phyloP scores from a whole-genome alignment of 1,140 invertebrate species.

The Anastrepha obliqua region DNA sequence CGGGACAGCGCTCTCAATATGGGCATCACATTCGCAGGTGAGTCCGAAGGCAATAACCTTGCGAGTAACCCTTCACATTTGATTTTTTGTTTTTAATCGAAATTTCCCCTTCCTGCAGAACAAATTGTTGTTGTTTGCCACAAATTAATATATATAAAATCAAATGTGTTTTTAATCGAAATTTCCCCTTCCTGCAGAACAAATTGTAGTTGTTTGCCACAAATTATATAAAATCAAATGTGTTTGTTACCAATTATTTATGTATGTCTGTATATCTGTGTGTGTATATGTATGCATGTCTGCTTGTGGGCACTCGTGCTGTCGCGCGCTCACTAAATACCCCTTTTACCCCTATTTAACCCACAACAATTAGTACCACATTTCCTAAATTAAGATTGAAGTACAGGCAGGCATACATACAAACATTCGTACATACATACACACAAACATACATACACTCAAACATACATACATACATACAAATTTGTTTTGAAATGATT shows the following conservation, averaged over 20 bases:
- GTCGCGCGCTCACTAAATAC: not conserved
- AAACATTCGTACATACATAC: not conserved
- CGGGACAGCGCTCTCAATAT: conserved; percentile 69
- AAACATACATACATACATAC: not conserved
- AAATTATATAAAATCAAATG: not conserved
- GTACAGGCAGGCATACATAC: not conserved
- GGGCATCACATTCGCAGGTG: conserved; percentile 73
- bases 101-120: not conserved
- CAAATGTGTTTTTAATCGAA: not conserved
- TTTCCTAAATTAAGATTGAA: conserved; percentile 39
- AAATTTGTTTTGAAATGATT: conserved; percentile 2
- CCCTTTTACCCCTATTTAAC: not conserved
- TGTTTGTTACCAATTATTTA: not conserved
- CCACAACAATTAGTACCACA: conserved; percentile 40
- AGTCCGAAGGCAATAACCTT: conserved; percentile 53
- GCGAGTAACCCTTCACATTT: not conserved
- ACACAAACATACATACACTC: too few species aligned
- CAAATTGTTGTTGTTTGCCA: not conserved
- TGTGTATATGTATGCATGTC: not conserved
- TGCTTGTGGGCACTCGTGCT: not conserved
- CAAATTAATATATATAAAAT: conserved; percentile 1
- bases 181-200: not conserved
- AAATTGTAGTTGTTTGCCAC: not conserved
- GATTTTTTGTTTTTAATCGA: not conserved
- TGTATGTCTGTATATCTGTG: not conserved